Percentiles rank a stretch among this genome's conserved stretches.
Conservation (phyloP, 2,113 vertebrate genomes). For the Synodontis membranacea region DNA sequence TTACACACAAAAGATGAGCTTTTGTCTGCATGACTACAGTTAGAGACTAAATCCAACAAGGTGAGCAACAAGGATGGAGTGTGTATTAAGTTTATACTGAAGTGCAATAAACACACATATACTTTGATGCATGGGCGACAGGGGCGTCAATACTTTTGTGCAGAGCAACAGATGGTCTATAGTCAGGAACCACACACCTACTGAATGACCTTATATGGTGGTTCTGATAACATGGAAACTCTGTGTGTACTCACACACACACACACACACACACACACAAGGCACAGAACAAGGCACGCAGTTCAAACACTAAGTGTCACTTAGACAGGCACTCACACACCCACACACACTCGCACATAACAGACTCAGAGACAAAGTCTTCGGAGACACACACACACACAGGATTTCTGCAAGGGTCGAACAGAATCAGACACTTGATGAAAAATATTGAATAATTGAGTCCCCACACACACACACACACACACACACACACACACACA, state of each 20-base stretch:
- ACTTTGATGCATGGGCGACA: neutral
- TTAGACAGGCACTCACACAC: constrained; percentile 19
- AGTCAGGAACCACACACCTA: constrained; percentile 3
- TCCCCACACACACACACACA: neutral
- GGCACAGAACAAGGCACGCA: neutral
- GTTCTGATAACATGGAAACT: neutral
- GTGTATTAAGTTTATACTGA: neutral
- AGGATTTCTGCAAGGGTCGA: neutral
- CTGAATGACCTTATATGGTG: neutral
- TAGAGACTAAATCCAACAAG: neutral
- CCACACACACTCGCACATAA: constrained; percentile 12
- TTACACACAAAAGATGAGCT: neutral
- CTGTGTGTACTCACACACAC: neutral
- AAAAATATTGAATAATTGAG: neutral
- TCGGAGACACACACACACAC: constrained; percentile 37
- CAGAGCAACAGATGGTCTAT: constrained; percentile 5
- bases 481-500: too few species aligned
- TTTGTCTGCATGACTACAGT: neutral
- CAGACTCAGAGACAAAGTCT: constrained; percentile 6
- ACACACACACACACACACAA: neutral
- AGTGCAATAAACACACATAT: neutral
- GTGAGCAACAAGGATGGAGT: neutral
- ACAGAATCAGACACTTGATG: neutral
- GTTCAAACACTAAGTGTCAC: constrained; percentile 14
- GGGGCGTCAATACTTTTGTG: neutral